Base-by-base conservation (phyloP, 2,888 invertebrate species). In the Phortica magna region DNA sequence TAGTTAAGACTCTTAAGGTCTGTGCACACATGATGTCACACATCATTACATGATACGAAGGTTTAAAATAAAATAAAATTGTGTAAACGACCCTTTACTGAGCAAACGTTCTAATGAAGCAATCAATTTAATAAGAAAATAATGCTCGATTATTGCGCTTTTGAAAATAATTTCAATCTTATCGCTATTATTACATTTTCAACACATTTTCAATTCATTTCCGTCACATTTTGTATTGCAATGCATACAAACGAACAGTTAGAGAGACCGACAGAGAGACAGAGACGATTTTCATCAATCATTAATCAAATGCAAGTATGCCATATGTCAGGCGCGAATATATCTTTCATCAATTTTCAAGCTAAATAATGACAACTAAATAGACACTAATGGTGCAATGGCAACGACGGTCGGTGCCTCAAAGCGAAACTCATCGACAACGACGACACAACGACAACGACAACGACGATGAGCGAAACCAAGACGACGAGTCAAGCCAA, bases 301-400 rank as follows among this genome's bases (percentile, higher is more conserved):
- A 61, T 61, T 61, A 61, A 65, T 65, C 41, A 65, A 31, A 65
- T 65, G 41, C 61, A 61, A 59, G 4, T 10, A 17, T 7, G 39
- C 65, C 65, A 65, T 65, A 31, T 41, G 65, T 17, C 65, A 65
- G 41, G 59, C 19, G 65, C 19, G 65, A 12, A 39, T 31, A n/a
- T 65, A 19, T 31, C 65, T 65, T 65, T 71, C 55, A 53, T 22
- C 55, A 55, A 53, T 71, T 53, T 55, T 31, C n/a, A 55, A 43
- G 53, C 61, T 53, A 71, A 31, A 31, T 31, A 31, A 55, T 55
- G 70, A 71, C 70, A 71, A 71, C 70, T 71, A 71, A 71, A 71
- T 71, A 48, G 70, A 71, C 70, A 71, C 70, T 71, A 53, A 68
- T 39, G 41, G 65, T 19, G 65, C n/a, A 14, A 71, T 31, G 14